Evolutionary conservation across 30 jellyfish, hydroid and myxozoan genomes (phyloP).

Genomic region (Cassiopea andromeda): DNA sequence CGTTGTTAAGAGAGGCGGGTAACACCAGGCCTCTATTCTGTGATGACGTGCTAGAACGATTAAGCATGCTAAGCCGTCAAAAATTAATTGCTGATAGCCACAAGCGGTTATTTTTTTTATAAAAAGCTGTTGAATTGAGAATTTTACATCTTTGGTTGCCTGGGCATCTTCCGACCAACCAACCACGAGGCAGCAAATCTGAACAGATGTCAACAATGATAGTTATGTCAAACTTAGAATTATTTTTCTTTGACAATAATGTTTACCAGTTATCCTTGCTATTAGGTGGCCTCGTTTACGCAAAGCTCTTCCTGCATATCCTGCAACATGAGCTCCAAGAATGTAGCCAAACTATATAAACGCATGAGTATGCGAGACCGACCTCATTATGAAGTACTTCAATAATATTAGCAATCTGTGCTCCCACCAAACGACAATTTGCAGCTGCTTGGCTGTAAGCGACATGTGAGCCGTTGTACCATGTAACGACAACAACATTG

Average conservation of each 20-base stretch:
- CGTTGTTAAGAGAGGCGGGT: no score
- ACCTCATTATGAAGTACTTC: constrained; percentile 60
- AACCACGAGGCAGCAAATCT: no score
- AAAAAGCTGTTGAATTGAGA: no score
- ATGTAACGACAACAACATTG: constrained; percentile 79
- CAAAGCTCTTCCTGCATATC: constrained; percentile 74
- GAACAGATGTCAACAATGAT: no score
- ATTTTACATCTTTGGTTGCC: no score
- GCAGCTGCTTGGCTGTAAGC: constrained; percentile 89
- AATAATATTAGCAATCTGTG: constrained; percentile 68
- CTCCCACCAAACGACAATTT: constrained; percentile 92
- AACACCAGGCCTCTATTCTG: no score
- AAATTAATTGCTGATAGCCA: no score
- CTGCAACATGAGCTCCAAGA: constrained; percentile 78
- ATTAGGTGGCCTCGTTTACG: constrained; percentile 42
- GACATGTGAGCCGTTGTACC: constrained; percentile 83
- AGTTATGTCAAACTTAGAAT: not conserved
- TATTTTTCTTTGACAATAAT: not conserved
- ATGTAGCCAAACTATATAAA: constrained; percentile 74
- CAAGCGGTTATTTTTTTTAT: no score
- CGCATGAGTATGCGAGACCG: constrained; percentile 45
- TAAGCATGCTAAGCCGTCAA: no score
- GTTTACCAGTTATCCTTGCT: constrained; percentile 76
- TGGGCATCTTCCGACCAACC: no score
- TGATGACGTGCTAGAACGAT: no score